Evolutionary conservation across 2,113 vertebrate genomes (phyloP).

Genomic region (Arenaria interpres): DNA sequence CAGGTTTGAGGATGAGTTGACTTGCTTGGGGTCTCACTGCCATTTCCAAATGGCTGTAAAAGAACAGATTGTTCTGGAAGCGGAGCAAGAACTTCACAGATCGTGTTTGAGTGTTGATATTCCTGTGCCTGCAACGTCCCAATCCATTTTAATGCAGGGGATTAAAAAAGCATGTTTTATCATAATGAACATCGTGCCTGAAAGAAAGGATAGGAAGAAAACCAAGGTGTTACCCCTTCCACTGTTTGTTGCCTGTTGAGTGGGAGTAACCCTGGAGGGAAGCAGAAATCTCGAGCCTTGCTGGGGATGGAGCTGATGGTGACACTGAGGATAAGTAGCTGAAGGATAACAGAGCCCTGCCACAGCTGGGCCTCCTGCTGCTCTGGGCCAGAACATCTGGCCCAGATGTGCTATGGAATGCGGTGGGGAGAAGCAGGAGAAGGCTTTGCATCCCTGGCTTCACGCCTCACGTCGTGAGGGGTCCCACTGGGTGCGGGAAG

Average conservation of each 20-base stretch:
- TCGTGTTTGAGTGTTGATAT: background rate
- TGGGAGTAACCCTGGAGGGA: background rate
- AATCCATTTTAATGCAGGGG: background rate
- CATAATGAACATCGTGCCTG: background rate
- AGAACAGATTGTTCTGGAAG: background rate
- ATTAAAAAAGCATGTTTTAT: background rate
- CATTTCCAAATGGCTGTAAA: background rate
- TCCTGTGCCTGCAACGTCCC: background rate
- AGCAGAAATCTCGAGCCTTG: accelerated
- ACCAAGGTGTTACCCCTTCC: too few relatives aligned
- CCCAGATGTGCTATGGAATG: accelerated
- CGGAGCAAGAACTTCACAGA: background rate
- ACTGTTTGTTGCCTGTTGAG: background rate
- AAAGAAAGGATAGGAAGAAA: background rate
- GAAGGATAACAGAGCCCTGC: background rate
- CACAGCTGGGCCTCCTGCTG: background rate
- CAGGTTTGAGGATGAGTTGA: background rate
- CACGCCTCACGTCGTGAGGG: background rate
- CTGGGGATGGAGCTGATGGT: background rate
- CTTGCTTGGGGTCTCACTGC: background rate
- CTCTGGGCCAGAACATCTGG: background rate
- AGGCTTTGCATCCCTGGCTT: accelerated
- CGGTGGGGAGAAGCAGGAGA: background rate
- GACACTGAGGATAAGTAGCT: accelerated
- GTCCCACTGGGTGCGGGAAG: background rate